Evolutionary conservation across 2,888 invertebrate species (phyloP), one percentile per base, ranked within the genome.

Genomic region (Zygaena filipendulae): DNA sequence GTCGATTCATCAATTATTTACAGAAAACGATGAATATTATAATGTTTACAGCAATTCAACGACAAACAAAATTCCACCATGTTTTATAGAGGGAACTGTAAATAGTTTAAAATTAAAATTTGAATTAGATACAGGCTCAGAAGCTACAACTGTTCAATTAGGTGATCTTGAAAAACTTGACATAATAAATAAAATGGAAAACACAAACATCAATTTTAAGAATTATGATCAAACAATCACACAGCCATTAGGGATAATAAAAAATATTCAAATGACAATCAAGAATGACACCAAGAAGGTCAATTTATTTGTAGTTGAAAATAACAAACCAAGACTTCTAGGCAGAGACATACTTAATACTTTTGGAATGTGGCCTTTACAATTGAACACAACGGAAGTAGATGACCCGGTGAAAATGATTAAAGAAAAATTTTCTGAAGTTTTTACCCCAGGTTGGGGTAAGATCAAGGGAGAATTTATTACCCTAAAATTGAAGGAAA

Each of bases 401-500:
- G 7, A 16, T 16, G 7, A 16, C 7, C 5, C 7, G 16, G 16
- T 16, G 7, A 7, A 25, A 5, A 9, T 8, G 5, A 10, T 32
- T 26, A 32, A 29, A 22, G 14, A 25, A 19, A 14, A 26, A 16
- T 37, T 29, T 18, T 11, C 32, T 28, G 30, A 30, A 20, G 32
- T 37, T 11, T 34, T 37, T 19, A 28, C 24, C 6, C 26, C 34
- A 18, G 39, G 35, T 12, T 36, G 36, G 36, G 35, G 35, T 9
- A 29, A 35, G 7, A 27, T 27, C 12, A 32, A 32, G 23, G 36
- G 32, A 6, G 28, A 32, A 11, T 2, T n/a, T 2, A 36, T 36
- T 12, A 11, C 2, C 3, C 6, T 33, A 14, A 29, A 29, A 21
- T 24, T 33, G 21, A 29, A 29, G 10, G 11, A 4, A 2, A 21